These are phyloP conservation scores for Chaetura pelagica DNA, from an alignment of 2,113 vertebrate genomes.

Conservation along the genomic window DNA sequence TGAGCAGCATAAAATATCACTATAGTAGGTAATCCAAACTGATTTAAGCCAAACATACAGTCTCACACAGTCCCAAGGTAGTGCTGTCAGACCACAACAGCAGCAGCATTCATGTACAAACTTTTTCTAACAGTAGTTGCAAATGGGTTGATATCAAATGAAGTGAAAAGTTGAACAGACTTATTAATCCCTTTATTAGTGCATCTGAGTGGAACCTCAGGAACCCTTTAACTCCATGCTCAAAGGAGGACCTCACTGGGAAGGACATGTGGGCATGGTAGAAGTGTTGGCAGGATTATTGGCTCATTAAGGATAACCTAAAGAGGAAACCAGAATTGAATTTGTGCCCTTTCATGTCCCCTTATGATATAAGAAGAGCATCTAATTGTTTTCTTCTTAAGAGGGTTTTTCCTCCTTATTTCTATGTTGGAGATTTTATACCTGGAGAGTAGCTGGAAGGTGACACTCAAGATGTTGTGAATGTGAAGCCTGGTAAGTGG, in stretches of 20 bases:
- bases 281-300: constrained; percentile 6
- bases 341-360: neutral
- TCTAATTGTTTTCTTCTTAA: neutral
- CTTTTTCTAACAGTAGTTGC: neutral
- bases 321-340: neutral
- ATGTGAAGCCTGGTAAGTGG: neutral
- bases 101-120: neutral
- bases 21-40: neutral
- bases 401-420: neutral
- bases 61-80: rapidly evolving
- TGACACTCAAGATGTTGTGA: neutral
- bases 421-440: neutral
- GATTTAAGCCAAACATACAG: neutral
- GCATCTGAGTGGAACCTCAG: constrained; percentile 34
- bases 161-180: constrained; percentile 39
- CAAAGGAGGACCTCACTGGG: constrained; percentile 48
- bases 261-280: constrained; percentile 38
- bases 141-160: constrained; percentile 25
- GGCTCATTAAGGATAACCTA: constrained; percentile 30
- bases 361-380: neutral
- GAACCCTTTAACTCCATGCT: constrained; percentile 59
- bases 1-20: rapidly evolving
- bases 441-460: neutral
- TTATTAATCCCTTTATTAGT: constrained; percentile 49
- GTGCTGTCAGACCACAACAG: neutral